A percentile compares a stretch with the other conserved stretches of the same genome.
Evolutionary conservation across 1,140 invertebrate species (phyloP).

Genomic region (Orchesella cincta): DNA sequence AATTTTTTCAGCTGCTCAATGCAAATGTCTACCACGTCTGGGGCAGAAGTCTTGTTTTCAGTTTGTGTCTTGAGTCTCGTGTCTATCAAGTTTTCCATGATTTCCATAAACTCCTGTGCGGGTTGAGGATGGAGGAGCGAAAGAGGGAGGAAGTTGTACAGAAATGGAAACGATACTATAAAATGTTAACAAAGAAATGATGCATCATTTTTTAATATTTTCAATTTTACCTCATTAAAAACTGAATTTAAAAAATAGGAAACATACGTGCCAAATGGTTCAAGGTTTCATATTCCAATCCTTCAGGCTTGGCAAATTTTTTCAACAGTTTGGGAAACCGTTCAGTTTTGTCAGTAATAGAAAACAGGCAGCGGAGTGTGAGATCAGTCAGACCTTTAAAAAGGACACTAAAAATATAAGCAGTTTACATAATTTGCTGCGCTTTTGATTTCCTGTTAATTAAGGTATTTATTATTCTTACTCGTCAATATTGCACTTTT

Average conservation of each 20-base stretch:
- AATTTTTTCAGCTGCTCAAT: conserved; percentile 27
- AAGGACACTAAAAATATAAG: background rate
- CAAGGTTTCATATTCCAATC: background rate
- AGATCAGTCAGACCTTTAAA: background rate
- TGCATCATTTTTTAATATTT: background rate
- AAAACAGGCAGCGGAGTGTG: background rate
- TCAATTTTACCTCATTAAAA: background rate
- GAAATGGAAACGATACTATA: background rate
- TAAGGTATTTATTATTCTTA: background rate
- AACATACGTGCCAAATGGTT: background rate
- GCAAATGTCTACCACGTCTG: conserved; percentile 29
- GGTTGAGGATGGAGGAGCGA: background rate
- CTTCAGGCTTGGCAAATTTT: background rate
- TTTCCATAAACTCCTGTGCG: background rate
- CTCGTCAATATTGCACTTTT: background rate
- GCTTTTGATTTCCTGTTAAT: background rate
- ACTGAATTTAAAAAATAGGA: background rate
- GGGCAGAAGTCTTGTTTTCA: background rate
- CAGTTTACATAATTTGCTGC: background rate
- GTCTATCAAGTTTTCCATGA: background rate
- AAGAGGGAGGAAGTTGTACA: background rate
- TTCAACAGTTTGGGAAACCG: background rate
- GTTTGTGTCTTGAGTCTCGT: background rate
- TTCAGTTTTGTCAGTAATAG: background rate
- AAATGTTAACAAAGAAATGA: background rate